Base-by-base conservation (phyloP, 1,140 invertebrate species). In the Oryzaephilus surinamensis region DNA sequence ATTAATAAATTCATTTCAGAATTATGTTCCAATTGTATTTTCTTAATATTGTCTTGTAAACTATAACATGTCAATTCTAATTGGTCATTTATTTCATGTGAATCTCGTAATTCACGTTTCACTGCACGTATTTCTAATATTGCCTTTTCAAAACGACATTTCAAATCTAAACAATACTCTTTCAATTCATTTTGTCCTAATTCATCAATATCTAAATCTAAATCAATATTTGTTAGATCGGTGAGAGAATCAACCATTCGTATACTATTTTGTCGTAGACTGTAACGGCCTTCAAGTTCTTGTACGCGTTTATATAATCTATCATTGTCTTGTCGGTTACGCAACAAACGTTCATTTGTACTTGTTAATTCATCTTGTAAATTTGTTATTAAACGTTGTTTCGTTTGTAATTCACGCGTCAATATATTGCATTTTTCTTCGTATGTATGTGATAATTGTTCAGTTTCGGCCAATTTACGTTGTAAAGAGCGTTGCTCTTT, bases 101-200 rank as follows among this genome's bases (percentile, higher is more conserved):
- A 79, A 49, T 84, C 79, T n/a, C 80, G 74, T 1, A 91, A 63
- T 54, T 89, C 83, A 12, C 77, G 72, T 45, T 87, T 85, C 71
- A 91, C 79, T 3, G 79, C 75, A 45, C 79, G 69, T 11, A 89
- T 89, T 65, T 90, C 85, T 38, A 77, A 69, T 1, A 88, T 76
- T 0, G 84, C 84, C 58, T 82, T 87, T 55, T 86, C 79, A 55
- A 89, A 86, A 32, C 84, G 72, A 19, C 69, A 66, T 28, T 77
- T 70, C 34, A 90, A 58, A 46, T 87, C 82, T 7, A 77, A 69
- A 52, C 83, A 88, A 55, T 87, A 82, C 57, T 86, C 83, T 41
- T 83, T 77, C 10, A 88, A 62, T 45, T 76, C 79, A 45, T 85
- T 81, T 48, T 81, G 80, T 51, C 82, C 79, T 41, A 87, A 63